A percentile compares a stretch with the other conserved stretches of the same genome.
Evolutionary conservation across 2,797 vertebrate species (phyloP).

Genomic region (Chelon auratus): DNA sequence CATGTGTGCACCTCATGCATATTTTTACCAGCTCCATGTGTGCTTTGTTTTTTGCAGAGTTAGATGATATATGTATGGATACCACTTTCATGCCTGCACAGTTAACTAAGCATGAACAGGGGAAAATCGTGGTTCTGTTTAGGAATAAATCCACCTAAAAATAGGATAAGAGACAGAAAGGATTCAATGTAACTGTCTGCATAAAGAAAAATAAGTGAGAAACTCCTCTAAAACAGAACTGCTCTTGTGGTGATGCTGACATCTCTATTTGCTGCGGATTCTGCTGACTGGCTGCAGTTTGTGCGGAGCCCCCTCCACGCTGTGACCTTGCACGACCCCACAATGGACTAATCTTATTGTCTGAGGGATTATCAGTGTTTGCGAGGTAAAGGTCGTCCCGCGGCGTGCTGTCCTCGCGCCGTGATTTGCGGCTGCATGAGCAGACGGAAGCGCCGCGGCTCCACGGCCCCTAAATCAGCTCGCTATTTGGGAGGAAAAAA

Average conservation of each 20-base stretch:
- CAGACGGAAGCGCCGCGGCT: conserved; percentile 38
- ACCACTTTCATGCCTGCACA: no score
- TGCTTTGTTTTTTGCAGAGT: no score
- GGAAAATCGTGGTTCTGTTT: no score
- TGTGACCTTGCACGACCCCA: conserved; percentile 43
- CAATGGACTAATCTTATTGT: conserved; percentile 66
- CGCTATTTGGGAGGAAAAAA: conserved; percentile 29
- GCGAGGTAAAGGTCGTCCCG: conserved; percentile 59
- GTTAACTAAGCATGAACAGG: no score
- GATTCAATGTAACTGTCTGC: no score
- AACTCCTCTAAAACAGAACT: no score
- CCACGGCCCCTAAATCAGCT: conserved; percentile 45
- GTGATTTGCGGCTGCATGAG: conserved; percentile 54
- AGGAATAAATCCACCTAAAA: no score
- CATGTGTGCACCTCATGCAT: no score
- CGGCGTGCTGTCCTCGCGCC: conserved; percentile 45
- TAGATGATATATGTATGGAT: no score
- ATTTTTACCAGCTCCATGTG: no score
- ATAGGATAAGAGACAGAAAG: no score
- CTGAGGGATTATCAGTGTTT: conserved; percentile 69
- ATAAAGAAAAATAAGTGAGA: no score
- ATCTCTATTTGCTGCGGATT: background rate
- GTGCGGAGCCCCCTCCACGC: conserved; percentile 15
- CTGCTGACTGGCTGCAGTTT: conserved; percentile 15
- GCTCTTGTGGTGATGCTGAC: background rate